Evolutionary conservation across 1,140 invertebrate species (phyloP).

Genomic region (Bombus terrestris): DNA sequence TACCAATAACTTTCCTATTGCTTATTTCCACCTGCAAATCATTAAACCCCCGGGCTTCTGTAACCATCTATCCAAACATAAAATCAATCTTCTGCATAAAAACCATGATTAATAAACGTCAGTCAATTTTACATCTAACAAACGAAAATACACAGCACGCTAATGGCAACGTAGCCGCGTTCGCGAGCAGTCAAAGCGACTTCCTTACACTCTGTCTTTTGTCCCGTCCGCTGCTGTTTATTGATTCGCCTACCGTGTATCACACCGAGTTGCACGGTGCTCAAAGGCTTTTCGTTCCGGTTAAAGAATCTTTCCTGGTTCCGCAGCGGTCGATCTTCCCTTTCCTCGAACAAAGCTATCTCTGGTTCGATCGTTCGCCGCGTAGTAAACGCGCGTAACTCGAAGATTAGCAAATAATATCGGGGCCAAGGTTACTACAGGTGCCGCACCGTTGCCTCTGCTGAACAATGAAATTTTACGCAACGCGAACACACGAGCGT

Average conservation of each 20-base stretch:
- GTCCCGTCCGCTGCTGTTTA: neutral
- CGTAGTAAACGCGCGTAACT: constrained; percentile 40
- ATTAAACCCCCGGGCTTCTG: neutral
- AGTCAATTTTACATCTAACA: too few relatives aligned
- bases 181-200: too few relatives aligned
- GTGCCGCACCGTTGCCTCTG: constrained; percentile 58
- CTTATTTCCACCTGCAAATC: neutral
- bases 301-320: constrained; percentile 44
- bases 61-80: neutral
- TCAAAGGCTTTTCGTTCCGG: neutral
- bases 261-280: neutral
- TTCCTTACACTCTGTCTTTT: neutral
- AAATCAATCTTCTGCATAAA: neutral
- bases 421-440: constrained; percentile 78
- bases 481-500: constrained; percentile 26
- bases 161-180: neutral
- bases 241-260: neutral
- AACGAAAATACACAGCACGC: neutral
- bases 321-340: constrained; percentile 39
- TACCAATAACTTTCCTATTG: neutral
- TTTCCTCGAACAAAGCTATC: constrained; percentile 63
- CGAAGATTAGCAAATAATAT: constrained; percentile 74
- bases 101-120: neutral
- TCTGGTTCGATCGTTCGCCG: constrained; percentile 13
- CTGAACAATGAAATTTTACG: constrained; percentile 75